Evolutionary conservation across 2,888 invertebrate genomes (phyloP), one percentile per base, ranked within the genome.

Genomic region (Diplolepis rosae): DNA sequence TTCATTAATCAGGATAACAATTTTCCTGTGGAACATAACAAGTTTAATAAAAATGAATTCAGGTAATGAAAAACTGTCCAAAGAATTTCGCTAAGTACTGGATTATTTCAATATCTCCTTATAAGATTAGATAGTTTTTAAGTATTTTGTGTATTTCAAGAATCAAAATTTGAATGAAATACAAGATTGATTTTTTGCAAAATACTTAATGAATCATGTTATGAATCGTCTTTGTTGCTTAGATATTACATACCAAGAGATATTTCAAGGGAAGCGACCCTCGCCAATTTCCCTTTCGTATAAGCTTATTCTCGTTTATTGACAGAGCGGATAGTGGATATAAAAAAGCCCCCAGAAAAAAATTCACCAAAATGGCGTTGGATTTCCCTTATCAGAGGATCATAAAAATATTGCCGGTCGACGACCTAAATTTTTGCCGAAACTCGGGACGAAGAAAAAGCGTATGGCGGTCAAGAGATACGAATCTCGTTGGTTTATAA

Each of bases 401-500:
- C 75, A 78, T 80, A 80, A 81, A 80, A 80, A 78, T 79, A 79
- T 78, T 78, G 76, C 77, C 74, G 79, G 77, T 76, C 77, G 76
- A 72, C 72, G 66, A 72, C 71, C 71, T 50, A 72, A 69, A 74
- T 65, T 73, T 76, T 75, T 65, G 27, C 65, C 51, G 27, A 35
- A 61, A 32, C 15, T 51, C 35, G 42, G 50, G 42, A 52, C 67
- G 69, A 73, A 73, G 73, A 72, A 68, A 79, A 77, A 76, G 76
- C 75, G 74, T 73, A 76, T 76, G 70, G 67, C 67, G 69, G 71
- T 71, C 71, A 70, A 73, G 51, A 70, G 83, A 82, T 83, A 74
- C 48, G 51, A 74, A 82, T 82, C 83, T 70, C 48, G 71, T 68
- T 80, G 76, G 74, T 77, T 80, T 80, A 83, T 83, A 80, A 81